Percentiles rank a stretch among this genome's conserved stretches.
Evolutionary conservation across 2,888 invertebrate genomes (phyloP).

Genomic region (Zele albiditarsus): DNA sequence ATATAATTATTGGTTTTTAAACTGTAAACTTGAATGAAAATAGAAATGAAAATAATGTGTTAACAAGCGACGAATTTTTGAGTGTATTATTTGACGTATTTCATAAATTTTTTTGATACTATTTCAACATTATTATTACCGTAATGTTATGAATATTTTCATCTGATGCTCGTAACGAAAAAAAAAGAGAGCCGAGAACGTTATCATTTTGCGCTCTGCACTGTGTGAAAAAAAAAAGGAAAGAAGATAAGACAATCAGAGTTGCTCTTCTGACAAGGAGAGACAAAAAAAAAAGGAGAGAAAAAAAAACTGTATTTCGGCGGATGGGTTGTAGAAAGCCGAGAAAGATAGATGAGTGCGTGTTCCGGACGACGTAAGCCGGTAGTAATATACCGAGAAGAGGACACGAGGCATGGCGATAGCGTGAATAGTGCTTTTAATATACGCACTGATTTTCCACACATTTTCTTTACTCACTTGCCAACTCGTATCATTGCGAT

Average conservation of each 20-base stretch:
- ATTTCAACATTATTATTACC: too few species aligned
- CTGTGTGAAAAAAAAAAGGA: slow-evolving; percentile 5
- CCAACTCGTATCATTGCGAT: neutral
- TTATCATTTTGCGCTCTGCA: slow-evolving; percentile 12
- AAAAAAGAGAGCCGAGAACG: neutral
- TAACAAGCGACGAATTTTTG: neutral
- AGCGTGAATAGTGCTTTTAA: neutral
- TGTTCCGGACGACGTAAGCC: slow-evolving; percentile 28
- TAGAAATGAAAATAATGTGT: neutral
- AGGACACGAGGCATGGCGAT: slow-evolving; percentile 21
- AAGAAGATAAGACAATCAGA: slow-evolving; percentile 28
- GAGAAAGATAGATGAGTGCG: neutral
- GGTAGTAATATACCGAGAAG: slow-evolving; percentile 32
- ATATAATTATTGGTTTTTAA: neutral
- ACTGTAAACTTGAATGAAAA: neutral
- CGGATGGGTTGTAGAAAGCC: neutral
- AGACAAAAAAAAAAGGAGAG: neutral
- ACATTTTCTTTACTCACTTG: neutral
- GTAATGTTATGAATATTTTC: neutral
- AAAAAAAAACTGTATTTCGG: neutral
- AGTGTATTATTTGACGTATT: neutral
- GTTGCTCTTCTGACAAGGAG: neutral
- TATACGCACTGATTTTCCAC: slow-evolving; percentile 1
- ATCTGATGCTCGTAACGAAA: neutral
- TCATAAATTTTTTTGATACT: too few species aligned